phyloP scores from a whole-genome alignment of 1,140 invertebrate species.

The Asobara japonica region DNA sequence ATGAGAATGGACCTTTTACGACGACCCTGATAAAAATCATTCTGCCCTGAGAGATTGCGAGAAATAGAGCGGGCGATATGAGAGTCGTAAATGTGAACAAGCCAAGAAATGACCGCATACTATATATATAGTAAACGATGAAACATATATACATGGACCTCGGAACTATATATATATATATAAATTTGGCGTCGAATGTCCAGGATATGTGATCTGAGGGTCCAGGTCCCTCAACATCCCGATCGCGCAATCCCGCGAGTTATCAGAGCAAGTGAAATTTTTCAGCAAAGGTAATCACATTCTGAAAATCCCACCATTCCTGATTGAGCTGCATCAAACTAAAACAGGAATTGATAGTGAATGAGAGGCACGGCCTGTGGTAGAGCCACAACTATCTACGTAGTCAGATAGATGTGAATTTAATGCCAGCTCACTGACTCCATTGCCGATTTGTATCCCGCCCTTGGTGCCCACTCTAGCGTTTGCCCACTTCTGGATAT shows the following conservation, averaged over 20 bases:
- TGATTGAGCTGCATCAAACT: too few species aligned
- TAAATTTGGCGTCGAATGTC: too few species aligned
- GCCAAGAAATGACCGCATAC: not conserved
- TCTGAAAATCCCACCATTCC: too few species aligned
- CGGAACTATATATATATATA: too few species aligned
- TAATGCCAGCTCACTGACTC: conserved; percentile 29
- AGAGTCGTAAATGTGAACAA: not conserved
- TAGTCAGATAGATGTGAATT: conserved; percentile 24
- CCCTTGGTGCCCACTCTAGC: not conserved
- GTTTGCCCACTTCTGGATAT: conserved; percentile 24
- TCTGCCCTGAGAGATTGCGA: not conserved
- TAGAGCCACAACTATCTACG: not conserved
- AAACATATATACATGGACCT: not conserved
- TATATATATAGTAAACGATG: not conserved
- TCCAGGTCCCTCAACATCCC: too few species aligned
- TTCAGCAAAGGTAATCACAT: too few species aligned
- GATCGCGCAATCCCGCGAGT: too few species aligned
- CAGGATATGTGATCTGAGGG: too few species aligned
- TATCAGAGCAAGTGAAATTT: too few species aligned
- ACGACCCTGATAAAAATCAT: not conserved
- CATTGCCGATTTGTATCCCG: conserved; percentile 34
- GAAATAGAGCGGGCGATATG: too few species aligned
- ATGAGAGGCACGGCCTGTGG: not conserved
- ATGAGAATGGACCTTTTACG: not conserved
- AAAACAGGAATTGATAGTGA: not conserved